These are phyloP conservation scores for Catharus minimus DNA, from an alignment of 2,113 vertebrate species.

Conservation along the genomic window DNA sequence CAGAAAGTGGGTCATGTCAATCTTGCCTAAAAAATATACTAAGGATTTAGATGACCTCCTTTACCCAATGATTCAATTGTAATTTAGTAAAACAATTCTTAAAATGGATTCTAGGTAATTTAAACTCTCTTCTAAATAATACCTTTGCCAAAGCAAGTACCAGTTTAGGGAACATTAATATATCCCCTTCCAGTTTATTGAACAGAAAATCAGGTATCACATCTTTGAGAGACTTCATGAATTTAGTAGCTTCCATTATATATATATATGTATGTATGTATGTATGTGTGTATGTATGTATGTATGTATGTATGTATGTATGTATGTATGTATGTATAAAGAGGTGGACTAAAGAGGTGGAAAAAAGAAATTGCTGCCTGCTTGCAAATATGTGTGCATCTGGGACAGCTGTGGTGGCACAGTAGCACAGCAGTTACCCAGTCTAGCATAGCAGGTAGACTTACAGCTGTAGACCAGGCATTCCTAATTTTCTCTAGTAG, in stretches of 20 bases:
- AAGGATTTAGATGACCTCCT: background rate
- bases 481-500: background rate
- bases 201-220: background rate
- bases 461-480: background rate
- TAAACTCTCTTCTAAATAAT: background rate
- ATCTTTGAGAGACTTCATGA: background rate
- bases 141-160: background rate
- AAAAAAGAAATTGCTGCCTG: background rate
- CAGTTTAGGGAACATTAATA: background rate
- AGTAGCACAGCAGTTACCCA: background rate
- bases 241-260: background rate
- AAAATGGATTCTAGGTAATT: background rate
- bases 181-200: background rate
- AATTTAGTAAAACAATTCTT: background rate
- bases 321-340: background rate
- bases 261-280: background rate
- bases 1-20: constrained; percentile 10
- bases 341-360: background rate
- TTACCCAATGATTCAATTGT: background rate
- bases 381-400: background rate
- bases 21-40: background rate
- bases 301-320: background rate
- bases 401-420: background rate
- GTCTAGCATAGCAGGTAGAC: background rate
- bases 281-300: background rate